Evolutionary conservation across 2,113 vertebrate genomes (phyloP).

Genomic region (Garra rufa): DNA sequence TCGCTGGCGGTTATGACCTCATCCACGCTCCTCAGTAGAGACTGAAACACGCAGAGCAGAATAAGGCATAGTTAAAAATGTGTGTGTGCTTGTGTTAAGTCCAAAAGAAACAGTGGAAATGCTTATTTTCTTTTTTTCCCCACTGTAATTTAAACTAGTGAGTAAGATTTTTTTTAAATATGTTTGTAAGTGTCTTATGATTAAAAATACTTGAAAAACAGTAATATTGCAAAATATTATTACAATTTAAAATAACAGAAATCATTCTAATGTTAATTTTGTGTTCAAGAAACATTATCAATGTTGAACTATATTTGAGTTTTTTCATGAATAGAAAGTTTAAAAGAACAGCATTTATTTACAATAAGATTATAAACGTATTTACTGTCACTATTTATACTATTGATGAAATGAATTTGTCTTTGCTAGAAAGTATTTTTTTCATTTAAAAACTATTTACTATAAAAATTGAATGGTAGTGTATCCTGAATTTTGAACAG

Average conservation of each 20-base stretch:
- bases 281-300: too few relatives aligned
- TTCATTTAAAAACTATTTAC: too few relatives aligned
- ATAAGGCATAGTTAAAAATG: conserved; percentile 56
- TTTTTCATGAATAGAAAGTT: too few relatives aligned
- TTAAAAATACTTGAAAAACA: too few relatives aligned
- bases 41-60: conserved; percentile 72
- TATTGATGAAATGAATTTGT: background rate
- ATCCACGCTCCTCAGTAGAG: conserved; percentile 84
- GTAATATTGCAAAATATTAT: background rate
- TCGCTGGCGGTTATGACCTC: conserved; percentile 79
- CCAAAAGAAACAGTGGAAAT: background rate
- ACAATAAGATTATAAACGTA: background rate
- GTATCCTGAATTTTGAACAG: background rate
- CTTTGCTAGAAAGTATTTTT: background rate
- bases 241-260: background rate
- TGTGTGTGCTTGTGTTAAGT: conserved; percentile 18
- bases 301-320: too few relatives aligned
- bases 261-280: too few relatives aligned
- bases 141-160: too few relatives aligned
- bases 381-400: background rate
- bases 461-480: too few relatives aligned
- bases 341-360: background rate
- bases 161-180: too few relatives aligned
- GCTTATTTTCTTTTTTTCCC: background rate
- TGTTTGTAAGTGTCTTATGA: too few relatives aligned